Conservation (phyloP, 2,888 invertebrate species). For the Pseudoips prasinana region DNA sequence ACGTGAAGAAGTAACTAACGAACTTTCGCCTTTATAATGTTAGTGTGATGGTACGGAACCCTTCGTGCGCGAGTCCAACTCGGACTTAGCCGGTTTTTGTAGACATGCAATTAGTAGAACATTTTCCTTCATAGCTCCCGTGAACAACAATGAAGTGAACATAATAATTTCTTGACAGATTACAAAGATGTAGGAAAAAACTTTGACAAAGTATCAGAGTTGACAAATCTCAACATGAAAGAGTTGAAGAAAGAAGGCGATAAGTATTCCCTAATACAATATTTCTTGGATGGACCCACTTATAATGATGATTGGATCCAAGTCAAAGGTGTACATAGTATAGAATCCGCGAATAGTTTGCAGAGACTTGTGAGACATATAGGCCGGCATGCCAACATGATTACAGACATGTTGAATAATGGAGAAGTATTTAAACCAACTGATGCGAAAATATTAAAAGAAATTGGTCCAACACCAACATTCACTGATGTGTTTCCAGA, state of each 20-base stretch:
- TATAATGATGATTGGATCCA: conserved; percentile 50
- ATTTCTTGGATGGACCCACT: conserved; percentile 56
- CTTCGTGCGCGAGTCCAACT: too few relatives aligned
- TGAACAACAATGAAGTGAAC: too few relatives aligned
- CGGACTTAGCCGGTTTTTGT: too few relatives aligned
- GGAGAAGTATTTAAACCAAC: conserved; percentile 29
- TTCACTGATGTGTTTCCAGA: conserved; percentile 37
- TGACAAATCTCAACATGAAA: conserved; percentile 60
- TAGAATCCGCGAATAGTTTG: conserved; percentile 53
- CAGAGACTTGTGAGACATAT: conserved; percentile 55
- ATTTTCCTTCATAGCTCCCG: too few relatives aligned
- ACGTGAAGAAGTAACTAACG: too few relatives aligned
- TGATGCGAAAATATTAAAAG: conserved; percentile 38
- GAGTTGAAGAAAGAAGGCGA: conserved; percentile 54
- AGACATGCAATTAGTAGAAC: too few relatives aligned
- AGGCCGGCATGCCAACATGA: conserved; percentile 41
- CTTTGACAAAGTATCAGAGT: conserved; percentile 52
- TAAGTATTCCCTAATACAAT: conserved; percentile 53
- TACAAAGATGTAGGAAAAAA: conserved; percentile 48
- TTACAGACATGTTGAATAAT: conserved; percentile 29
- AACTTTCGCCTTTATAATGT: too few relatives aligned
- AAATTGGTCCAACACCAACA: conserved; percentile 44
- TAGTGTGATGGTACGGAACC: too few relatives aligned
- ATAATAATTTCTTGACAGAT: conserved; percentile 44
- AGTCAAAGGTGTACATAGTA: conserved; percentile 45